These are phyloP conservation scores for Augochlora pura DNA, from an alignment of 1,140 invertebrate species.

Conservation along the genomic window DNA sequence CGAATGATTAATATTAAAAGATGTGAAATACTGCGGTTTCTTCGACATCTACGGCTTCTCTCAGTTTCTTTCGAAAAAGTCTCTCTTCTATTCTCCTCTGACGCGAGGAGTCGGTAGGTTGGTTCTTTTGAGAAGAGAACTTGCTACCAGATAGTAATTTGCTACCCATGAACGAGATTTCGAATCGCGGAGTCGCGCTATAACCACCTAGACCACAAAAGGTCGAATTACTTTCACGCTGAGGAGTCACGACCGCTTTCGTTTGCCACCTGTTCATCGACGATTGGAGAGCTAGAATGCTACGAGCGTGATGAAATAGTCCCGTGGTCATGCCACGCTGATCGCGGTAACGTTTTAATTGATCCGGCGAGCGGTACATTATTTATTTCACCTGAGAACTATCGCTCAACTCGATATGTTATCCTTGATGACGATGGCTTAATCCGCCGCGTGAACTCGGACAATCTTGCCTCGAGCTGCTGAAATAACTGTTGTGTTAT, in stretches of 20 bases:
- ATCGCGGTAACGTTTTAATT: background rate
- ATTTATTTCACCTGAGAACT: background rate
- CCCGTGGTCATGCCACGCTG: background rate
- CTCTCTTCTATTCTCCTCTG: too few species aligned
- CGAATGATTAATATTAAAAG: constrained; percentile 19
- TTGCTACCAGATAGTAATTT: background rate
- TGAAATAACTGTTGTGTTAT: too few species aligned
- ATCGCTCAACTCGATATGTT: background rate
- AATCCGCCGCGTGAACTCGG: too few species aligned
- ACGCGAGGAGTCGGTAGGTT: too few species aligned
- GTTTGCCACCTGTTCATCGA: constrained; percentile 15
- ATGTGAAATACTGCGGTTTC: background rate
- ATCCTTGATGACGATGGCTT: too few species aligned
- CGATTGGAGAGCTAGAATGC: too few species aligned
- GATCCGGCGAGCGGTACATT: background rate
- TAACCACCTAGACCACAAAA: background rate
- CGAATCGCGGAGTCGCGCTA: background rate
- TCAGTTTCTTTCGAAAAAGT: background rate
- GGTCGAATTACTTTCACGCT: constrained; percentile 33
- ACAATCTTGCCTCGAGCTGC: too few species aligned
- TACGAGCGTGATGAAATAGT: constrained; percentile 1
- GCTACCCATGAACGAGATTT: background rate
- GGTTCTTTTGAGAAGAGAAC: background rate
- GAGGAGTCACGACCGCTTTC: constrained; percentile 8
- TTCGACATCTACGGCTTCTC: background rate